Evolutionary conservation across 2,888 invertebrate species (phyloP), one percentile per base, ranked within the genome.

Genomic region (Glaucopsyche alexis): DNA sequence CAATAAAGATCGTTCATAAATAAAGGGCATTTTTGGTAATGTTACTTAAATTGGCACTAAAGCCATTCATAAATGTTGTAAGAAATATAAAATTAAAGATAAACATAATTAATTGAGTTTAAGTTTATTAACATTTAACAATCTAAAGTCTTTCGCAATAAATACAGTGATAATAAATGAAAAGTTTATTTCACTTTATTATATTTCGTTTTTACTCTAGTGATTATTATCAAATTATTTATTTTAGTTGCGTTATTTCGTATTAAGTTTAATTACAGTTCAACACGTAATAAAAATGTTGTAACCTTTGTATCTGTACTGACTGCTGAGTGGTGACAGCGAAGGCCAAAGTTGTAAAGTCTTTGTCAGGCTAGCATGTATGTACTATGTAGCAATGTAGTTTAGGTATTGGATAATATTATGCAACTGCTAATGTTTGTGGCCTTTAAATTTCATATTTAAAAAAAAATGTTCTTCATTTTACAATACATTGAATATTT

Each of bases 221-320:
- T 29, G 29, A 60, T 60, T 45, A 45, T 11, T 45, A 42, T 42
- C 42, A 66, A 42, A n/a, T 42, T 67, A 67, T 67, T 67, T 40
- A 67, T 45, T 45, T 47, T 49, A 29, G 29, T 29, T 47, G 45
- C 19, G 47, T 47, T 47, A 69, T 49, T 47, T 47, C 14, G 49
- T 49, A 69, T 29, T 49, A 69, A 47, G 45, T 69, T 69, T 69
- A 69, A 69, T 69, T 49, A 49, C 69, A 29, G 47, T 47, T 69
- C 19, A 69, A 49, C 69, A 69, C 69, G 69, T 49, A 29, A 69
- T 69, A 67, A 16, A 67, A 67, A 67, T 67, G 67, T 69, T 69
- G 47, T 69, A 69, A 69, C 69, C 69, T 69, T 69, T 69, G 14
- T 69, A 49, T 47, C 29, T 49, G 55, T 29, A 19, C 19, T 9